Base-by-base conservation (phyloP, 2,888 invertebrate genomes). In the Colletes collaris region DNA sequence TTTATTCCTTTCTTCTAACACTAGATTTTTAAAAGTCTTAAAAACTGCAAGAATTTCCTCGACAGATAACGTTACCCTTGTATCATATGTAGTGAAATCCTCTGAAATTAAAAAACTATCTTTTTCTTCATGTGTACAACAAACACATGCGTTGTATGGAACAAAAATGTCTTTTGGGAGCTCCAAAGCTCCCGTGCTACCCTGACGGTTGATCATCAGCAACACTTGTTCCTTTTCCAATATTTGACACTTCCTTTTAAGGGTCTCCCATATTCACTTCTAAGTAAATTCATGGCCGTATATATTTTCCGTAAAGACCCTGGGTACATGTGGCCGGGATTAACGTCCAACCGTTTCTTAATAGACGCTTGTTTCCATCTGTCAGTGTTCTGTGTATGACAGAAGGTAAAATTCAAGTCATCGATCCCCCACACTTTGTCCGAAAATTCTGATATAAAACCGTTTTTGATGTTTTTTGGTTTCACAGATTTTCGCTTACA, bases 331-430 rank as follows among this genome's bases (percentile, higher is more conserved):
- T 71, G n/a, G 0, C 65, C 70, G 0, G 63, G 70, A n/a, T 71
- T 44, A 0, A 71, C 63, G 11, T 71, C 70, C 6, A 71, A 6
- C 11, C 70, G 7, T 2, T 71, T 71, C 5, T 7, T 44, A 0
- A 19, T 10, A 0, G 55, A 55, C 0, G 11, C 37, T 0, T 44
- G 46, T 4, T 63, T 71, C 70, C 63, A 71, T 6, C 37, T 44
- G 6, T 71, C 56, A 0, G 55, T 71, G 35, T 11, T 63, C 10
- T 63, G 70, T 0, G 70, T 70, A 3, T 70, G 63, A 46, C 70
- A 70, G 4, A 59, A 67, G 13, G 56, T 56, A 19, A 27, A 35
- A 10, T 56, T 56, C 4, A 5, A 10, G 0, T 56, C 35, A 8
- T 56, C 56, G 8, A 56, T 56, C 8, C 56, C 56, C 56, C 56